Evolutionary conservation across 2,888 invertebrate genomes (phyloP).

Genomic region (Mimumesa dahlbomi): DNA sequence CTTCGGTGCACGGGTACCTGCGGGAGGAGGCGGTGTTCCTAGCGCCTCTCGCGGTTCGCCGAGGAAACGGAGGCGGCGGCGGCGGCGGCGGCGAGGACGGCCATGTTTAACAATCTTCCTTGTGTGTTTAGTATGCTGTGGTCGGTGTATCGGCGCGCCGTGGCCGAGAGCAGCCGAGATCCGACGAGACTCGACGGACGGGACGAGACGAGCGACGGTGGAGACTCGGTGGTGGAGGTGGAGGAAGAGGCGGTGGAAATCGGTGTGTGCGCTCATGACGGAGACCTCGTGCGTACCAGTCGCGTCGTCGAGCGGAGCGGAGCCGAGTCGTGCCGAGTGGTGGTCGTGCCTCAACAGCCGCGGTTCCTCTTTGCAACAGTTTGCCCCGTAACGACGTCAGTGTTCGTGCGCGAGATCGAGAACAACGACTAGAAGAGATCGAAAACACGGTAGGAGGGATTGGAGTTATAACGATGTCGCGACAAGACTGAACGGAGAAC

Average conservation of each 20-base stretch:
- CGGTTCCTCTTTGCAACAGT: conserved; percentile 51
- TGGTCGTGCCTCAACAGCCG: conserved; percentile 4
- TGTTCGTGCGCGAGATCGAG: conserved; percentile 44
- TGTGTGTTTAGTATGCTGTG: conserved; percentile 74
- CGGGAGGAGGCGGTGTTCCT: neutral
- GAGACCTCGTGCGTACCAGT: conserved; percentile 70
- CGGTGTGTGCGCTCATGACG: conserved; percentile 66
- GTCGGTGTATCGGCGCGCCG: conserved; percentile 72
- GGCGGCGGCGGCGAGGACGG: conserved; percentile 56
- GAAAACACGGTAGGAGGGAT: conserved; percentile 6
- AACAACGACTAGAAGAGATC: neutral
- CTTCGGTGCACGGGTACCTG: neutral
- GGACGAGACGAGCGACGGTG: conserved; percentile 54
- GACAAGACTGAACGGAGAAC: neutral
- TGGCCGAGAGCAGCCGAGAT: too few species aligned
- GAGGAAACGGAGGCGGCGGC: conserved; percentile 44
- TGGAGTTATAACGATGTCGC: neutral
- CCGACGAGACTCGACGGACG: too few species aligned
- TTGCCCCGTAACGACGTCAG: conserved; percentile 47
- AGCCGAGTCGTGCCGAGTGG: conserved; percentile 52
- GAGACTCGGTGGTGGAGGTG: conserved; percentile 57
- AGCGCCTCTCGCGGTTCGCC: conserved; percentile 34
- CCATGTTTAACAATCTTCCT: conserved; percentile 73
- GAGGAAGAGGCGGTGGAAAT: conserved; percentile 56
- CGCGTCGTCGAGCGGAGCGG: conserved; percentile 61